Percentiles rank a stretch among this genome's conserved stretches.
Conservation (phyloP, 2,888 invertebrate genomes). For the Callinectes sapidus region DNA sequence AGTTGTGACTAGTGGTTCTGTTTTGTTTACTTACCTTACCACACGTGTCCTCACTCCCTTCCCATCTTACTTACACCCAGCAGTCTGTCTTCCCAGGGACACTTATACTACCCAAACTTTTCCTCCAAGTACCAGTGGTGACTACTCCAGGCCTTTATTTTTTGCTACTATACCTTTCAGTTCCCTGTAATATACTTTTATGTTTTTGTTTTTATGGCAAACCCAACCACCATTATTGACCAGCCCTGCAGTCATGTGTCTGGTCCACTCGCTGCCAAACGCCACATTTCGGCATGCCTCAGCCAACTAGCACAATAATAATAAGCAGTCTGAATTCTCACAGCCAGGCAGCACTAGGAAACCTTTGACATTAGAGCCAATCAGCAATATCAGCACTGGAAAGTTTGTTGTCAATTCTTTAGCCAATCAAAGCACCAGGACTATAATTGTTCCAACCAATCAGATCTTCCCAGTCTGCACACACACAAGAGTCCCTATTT, state of each 20-base stretch:
- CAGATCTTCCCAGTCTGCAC: constrained; percentile 74
- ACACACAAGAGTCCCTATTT: constrained; percentile 67
- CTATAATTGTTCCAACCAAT: constrained; percentile 66
- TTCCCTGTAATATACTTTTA: constrained; percentile 54
- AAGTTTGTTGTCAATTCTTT: constrained; percentile 59
- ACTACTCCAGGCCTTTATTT: constrained; percentile 52
- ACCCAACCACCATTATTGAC: constrained; percentile 68
- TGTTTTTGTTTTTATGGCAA: constrained; percentile 61
- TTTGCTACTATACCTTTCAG: constrained; percentile 55
- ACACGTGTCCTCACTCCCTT: constrained; percentile 62
- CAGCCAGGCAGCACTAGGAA: not conserved
- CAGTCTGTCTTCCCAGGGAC: constrained; percentile 55
- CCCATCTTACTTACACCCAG: constrained; percentile 43
- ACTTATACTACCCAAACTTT: constrained; percentile 36
- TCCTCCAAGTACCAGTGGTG: constrained; percentile 44
- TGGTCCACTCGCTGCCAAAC: constrained; percentile 60
- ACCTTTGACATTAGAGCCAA: constrained; percentile 52
- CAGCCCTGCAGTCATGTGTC: constrained; percentile 59
- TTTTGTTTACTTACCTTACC: constrained; percentile 55
- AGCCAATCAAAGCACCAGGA: constrained; percentile 71
- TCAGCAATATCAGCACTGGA: constrained; percentile 67
- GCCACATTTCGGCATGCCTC: constrained; percentile 63
- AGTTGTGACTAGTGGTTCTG: constrained; percentile 71
- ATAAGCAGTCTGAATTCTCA: no score
- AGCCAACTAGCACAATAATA: constrained; percentile 40